Evolutionary conservation across 2,888 invertebrate genomes (phyloP).

Genomic region (Tenthredo scrophulariae): DNA sequence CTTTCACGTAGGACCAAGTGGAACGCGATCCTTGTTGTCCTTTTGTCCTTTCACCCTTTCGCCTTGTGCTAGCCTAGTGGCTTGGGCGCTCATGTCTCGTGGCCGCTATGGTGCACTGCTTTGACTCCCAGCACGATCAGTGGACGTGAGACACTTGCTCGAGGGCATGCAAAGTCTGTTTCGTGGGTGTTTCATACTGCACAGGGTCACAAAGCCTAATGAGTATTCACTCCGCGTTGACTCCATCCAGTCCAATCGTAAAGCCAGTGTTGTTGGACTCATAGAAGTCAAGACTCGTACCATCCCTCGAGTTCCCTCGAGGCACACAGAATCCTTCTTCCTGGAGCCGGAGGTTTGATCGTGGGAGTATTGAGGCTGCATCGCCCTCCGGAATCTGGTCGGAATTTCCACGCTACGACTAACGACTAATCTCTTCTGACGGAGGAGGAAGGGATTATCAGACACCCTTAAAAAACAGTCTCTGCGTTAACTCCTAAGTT

Average conservation of each 20-base stretch:
- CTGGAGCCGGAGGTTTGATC: slow-evolving; percentile 12
- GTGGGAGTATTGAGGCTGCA: slow-evolving; percentile 9
- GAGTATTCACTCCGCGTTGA: slow-evolving; percentile 45
- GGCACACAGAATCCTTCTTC: not conserved
- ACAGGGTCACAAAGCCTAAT: slow-evolving; percentile 25
- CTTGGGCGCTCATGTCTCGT: slow-evolving; percentile 14
- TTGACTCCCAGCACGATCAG: slow-evolving; percentile 43
- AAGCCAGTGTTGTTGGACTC: slow-evolving; percentile 6
- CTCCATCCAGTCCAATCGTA: slow-evolving; percentile 43
- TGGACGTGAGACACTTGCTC: slow-evolving; percentile 48
- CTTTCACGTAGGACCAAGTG: slow-evolving; percentile 61
- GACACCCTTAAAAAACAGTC: slow-evolving; percentile 10
- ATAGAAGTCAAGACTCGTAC: slow-evolving; percentile 3
- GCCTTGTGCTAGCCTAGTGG: not conserved
- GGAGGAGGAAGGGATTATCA: slow-evolving; percentile 6
- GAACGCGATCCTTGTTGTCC: slow-evolving; percentile 38
- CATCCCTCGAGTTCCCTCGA: slow-evolving; percentile 22
- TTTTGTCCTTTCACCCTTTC: slow-evolving; percentile 34
- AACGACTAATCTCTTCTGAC: slow-evolving; percentile 10
- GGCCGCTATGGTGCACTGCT: not conserved
- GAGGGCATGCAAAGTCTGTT: slow-evolving; percentile 41
- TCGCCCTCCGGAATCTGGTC: slow-evolving; percentile 27
- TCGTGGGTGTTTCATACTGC: slow-evolving; percentile 1
- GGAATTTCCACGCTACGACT: slow-evolving; percentile 16
- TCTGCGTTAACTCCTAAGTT: not conserved